Evolutionary conservation across 1,140 invertebrate genomes (phyloP).

Genomic region (Lordiphosa clarofinis): DNA sequence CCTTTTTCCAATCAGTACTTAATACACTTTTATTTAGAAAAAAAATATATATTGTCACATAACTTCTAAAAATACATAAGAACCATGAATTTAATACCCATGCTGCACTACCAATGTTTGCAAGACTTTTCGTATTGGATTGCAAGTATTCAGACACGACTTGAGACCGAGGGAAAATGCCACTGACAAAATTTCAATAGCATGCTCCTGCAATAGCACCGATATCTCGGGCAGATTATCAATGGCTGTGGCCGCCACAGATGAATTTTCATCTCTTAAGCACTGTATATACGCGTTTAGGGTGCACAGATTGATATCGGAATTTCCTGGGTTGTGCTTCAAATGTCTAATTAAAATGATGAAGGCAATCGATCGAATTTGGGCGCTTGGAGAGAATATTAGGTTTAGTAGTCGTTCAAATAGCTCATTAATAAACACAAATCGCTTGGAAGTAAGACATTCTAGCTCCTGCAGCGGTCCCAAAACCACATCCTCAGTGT

Average conservation of each 20-base stretch:
- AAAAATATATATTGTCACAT: no score
- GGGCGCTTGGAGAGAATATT: slow-evolving; percentile 83
- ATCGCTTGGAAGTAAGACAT: slow-evolving; percentile 84
- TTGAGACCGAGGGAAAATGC: slow-evolving; percentile 91
- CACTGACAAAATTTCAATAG: slow-evolving; percentile 87
- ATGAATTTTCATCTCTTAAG: slow-evolving; percentile 88
- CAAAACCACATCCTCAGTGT: slow-evolving; percentile 81
- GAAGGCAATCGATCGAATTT: slow-evolving; percentile 84
- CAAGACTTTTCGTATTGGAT: slow-evolving; percentile 89
- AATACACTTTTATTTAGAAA: no score
- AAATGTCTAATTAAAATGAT: slow-evolving; percentile 84
- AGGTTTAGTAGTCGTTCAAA: slow-evolving; percentile 83
- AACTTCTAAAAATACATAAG: no score
- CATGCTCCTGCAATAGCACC: slow-evolving; percentile 91
- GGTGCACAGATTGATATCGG: slow-evolving; percentile 81
- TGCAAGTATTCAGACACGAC: slow-evolving; percentile 88
- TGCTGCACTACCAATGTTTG: slow-evolving; percentile 90
- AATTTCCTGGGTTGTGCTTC: slow-evolving; percentile 84
- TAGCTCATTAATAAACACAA: slow-evolving; percentile 84
- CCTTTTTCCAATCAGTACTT: no score
- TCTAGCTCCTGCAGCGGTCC: slow-evolving; percentile 87
- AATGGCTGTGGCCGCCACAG: slow-evolving; percentile 88
- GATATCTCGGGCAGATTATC: slow-evolving; percentile 91
- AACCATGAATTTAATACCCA: slow-evolving; percentile 83
- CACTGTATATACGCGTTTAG: slow-evolving; percentile 89